These are phyloP conservation scores for Lagopus leucura DNA, from an alignment of 2,113 vertebrate species.

Conservation along the genomic window DNA sequence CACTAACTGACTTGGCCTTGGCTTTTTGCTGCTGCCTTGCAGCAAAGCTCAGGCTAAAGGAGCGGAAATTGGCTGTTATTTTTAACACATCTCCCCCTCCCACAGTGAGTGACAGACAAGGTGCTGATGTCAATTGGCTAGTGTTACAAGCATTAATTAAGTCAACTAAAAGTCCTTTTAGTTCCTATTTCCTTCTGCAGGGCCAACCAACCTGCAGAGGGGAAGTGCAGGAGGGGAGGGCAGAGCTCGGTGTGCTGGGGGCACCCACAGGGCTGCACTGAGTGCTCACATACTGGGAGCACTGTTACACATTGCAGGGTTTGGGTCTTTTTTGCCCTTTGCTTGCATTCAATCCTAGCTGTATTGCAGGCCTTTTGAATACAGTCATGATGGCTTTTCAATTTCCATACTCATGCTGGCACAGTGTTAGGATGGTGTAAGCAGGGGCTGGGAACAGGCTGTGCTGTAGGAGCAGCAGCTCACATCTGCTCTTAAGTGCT, in stretches of 20 bases:
- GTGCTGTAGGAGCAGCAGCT: background rate
- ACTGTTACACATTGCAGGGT: accelerated
- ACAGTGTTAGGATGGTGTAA: background rate
- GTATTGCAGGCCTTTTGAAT: accelerated
- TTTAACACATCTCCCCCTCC: slow-evolving; percentile 70
- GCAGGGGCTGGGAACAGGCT: no score
- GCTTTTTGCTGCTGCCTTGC: background rate
- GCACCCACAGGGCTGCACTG: background rate
- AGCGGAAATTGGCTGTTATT: slow-evolving; percentile 61
- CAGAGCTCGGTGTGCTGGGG: background rate
- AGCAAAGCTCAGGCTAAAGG: background rate
- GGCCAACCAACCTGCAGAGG: background rate
- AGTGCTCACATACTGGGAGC: accelerated
- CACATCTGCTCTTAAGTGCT: background rate
- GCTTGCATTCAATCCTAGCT: background rate
- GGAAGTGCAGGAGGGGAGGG: background rate
- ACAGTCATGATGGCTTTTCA: background rate
- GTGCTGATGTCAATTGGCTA: slow-evolving; percentile 46
- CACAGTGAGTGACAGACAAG: slow-evolving; percentile 51
- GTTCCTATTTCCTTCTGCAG: slow-evolving; percentile 6
- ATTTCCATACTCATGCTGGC: background rate
- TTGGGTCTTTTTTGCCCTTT: background rate
- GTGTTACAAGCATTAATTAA: slow-evolving; percentile 46
- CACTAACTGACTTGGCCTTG: slow-evolving; percentile 64
- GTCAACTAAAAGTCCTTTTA: slow-evolving; percentile 31